Evolutionary conservation across 2,113 vertebrate species (phyloP), one percentile per base, ranked within the genome.

Genomic region (Zosterops lateralis): DNA sequence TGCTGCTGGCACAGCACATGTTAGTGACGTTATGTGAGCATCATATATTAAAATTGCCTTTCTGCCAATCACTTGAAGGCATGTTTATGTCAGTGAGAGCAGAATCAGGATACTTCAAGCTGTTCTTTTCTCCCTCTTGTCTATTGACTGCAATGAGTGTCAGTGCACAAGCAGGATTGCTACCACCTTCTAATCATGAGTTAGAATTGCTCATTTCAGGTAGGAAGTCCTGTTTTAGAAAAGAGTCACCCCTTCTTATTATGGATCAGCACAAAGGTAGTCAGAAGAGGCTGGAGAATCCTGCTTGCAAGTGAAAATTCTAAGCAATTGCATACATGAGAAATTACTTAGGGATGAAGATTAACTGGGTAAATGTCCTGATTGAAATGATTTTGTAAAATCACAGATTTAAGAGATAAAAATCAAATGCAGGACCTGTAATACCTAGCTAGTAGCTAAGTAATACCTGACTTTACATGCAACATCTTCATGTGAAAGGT

Each of bases 1-100:
- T 84, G 28, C 44, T 95, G 40, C 57, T 87, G 70, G 92, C 57
- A 67, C 14, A 58, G 44, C 74, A 28, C 64, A 74, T 60, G 74
- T 54, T 89, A 78, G 34, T 78, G 90, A 84, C 2, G 20, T 93
- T 74, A 84, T 62, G 44, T 53, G 70, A 90, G 16, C 66, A 67
- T 75, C 71, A 32, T 78, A 82, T 71, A 87, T 82, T 84, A 84
- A 89, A 91, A 84, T 50, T 93, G 24, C 51, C 60, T 81, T 94
- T 93, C 65, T 62, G 44, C 20, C 32, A 18, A n/a, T 67, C 57
- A 78, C 85, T 90, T 51, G 19, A 84, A 89, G 82, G 48, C n/a
- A 75, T 60, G 51, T 44, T 89, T 32, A 31, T 67, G 66, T 75
- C 70, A 87, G 56, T 4, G 29, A 84, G 29, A 73, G 42, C 50